Evolutionary conservation across 1,140 invertebrate genomes (phyloP).

Genomic region (Drosophila orosa): DNA sequence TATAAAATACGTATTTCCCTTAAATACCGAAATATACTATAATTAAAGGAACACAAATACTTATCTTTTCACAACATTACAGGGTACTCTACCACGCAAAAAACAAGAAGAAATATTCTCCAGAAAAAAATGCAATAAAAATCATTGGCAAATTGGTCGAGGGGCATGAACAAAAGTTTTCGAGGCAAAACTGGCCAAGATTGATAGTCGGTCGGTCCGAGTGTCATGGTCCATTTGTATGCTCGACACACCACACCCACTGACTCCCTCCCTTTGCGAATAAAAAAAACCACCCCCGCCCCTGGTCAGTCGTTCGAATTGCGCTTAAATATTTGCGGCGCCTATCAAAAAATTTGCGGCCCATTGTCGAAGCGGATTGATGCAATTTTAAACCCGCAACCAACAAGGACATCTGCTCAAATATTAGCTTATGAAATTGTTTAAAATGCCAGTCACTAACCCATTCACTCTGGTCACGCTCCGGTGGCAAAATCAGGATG

Average conservation of each 20-base stretch:
- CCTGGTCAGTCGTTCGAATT: constrained; percentile 45
- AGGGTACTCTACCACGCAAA: constrained; percentile 1
- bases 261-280: not conserved
- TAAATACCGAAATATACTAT: too few relatives aligned
- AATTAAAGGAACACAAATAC: not conserved
- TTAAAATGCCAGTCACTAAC: constrained; percentile 71
- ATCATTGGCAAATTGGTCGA: constrained; percentile 55
- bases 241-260: constrained; percentile 32
- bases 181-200: constrained; percentile 47
- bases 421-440: constrained; percentile 79
- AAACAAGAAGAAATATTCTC: constrained; percentile 8
- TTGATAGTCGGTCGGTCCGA: constrained; percentile 60
- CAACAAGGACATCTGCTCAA: constrained; percentile 72
- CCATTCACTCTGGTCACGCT: constrained; percentile 68
- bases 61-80: not conserved
- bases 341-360: constrained; percentile 65
- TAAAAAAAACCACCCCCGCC: not conserved
- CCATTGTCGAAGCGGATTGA: constrained; percentile 57
- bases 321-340: constrained; percentile 58
- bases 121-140: constrained; percentile 66
- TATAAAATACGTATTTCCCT: too few relatives aligned
- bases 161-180: constrained; percentile 51
- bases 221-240: constrained; percentile 66
- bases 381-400: constrained; percentile 70
- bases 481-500: constrained; percentile 13